Base-by-base conservation (phyloP, 2,888 invertebrate species). In the Steinernema hermaphroditum region DNA sequence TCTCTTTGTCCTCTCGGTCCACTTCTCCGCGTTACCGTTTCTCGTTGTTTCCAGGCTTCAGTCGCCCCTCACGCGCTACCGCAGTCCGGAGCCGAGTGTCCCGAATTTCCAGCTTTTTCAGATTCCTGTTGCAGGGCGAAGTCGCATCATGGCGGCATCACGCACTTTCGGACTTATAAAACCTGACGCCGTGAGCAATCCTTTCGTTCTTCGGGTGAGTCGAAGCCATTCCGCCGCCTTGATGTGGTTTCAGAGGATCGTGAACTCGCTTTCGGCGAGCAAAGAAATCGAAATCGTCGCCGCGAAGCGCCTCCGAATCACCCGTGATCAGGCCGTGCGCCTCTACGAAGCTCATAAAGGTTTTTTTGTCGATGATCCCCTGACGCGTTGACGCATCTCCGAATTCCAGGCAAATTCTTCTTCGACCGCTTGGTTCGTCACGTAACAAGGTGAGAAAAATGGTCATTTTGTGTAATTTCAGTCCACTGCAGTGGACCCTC, bases 401-500 rank as follows among this genome's bases (percentile, higher is more conserved):
- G 46, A 46, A 62, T 62, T 76, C 22, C 72, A 80, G 82, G 78
- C 34, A 81, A 81, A 41, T 83, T 83, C 75, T 83, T 81, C 78
- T 82, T 81, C 73, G 70, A 74, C 43, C 81, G 82, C n/a, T 71
- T 83, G 8, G 77, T 83, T 24, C 77, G 81, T 0, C 82, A 82
- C 70, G 77, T 78, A 32, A 72, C 76, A 12, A 77, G 78, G 78
- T 77, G 44, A n/a, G 71, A 29, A 62, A 29, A 32, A 24, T 32
- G 6, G 27, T 62, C 29, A 32, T 29, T 16, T 74, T 75, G 27
- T 79, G 77, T 70, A 74, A 73, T 37, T 70, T 78, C 12, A 77
- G 75, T 76, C 77, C 78, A 12, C 49, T 79, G 19, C 70, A 70
- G 71, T 24, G 71, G 71, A 44, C 54, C 50, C 32, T 54, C 57